Base-by-base conservation (phyloP, 2,113 vertebrate genomes). In the Octodon degus region DNA sequence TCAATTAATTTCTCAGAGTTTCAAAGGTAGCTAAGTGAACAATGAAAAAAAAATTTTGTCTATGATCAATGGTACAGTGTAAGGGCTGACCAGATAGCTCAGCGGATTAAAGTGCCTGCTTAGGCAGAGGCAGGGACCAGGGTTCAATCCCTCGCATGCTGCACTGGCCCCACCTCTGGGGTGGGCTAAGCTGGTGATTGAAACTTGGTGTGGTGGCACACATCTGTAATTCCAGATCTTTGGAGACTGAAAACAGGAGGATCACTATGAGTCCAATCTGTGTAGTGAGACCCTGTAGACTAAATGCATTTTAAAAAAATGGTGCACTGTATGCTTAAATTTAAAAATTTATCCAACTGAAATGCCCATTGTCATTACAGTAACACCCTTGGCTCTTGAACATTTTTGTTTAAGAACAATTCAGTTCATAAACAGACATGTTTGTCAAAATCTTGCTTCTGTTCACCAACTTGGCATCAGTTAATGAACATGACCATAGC, bases 1-100 rank as follows among this genome's bases (percentile, higher is more conserved):
- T 58, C 37, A 1, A 7, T 34, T 91, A 1, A 7, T 34, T 91
- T 0, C 27, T 86, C 0, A 3, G 63, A 55, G 11, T 2, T 7
- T 4, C 19, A 4, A 72, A 40, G 74, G 17, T 40, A 77, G 43
- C 34, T 60, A 70, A 34, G 77, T 11, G 20, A 3, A 90, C 5
- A 68, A 16, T 43, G 22, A 25, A 25, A 74, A 76, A 11, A 3
- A 7, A n/a, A 68, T 43, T 86, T 40, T 60, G 16, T 94, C 43
- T 77, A 30, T 50, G 74, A 77, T 55, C 53, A 13, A 55, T 14
- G 16, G 53, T 55, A 55, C 53, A 55, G 53, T 16, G 53, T 55
- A 55, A 55, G 53, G 53, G 53, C 53, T 55, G 53, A 14, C 13
- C 53, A 55, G 53, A 55, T 55, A 55, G 53, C 53, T 55, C 53